A percentile compares a stretch with the other conserved stretches of the same genome.
Evolutionary conservation across 1,140 invertebrate species (phyloP).

Genomic region (Aricia agestis): DNA sequence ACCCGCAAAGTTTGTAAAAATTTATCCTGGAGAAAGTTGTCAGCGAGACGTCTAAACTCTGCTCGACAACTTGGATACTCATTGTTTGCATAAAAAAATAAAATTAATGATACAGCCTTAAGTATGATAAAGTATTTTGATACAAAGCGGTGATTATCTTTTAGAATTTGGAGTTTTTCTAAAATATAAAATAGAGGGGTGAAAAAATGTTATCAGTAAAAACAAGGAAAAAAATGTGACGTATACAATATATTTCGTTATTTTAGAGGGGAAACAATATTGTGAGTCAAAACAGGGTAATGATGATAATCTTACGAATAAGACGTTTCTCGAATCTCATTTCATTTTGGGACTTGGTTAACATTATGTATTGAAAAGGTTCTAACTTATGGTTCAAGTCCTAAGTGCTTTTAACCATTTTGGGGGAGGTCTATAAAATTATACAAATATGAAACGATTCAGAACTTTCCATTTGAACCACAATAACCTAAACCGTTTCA

Average conservation of each 20-base stretch:
- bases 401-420: neutral
- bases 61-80: conserved; percentile 16
- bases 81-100: conserved; percentile 16
- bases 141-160: neutral
- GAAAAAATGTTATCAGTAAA: no score
- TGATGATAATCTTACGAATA: no score
- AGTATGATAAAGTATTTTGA: neutral
- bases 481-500: neutral
- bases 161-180: neutral
- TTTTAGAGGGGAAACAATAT: neutral
- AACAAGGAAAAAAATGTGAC: no score
- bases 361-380: no score
- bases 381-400: no score
- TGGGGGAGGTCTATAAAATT: neutral
- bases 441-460: no score
- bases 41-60: conserved; percentile 21
- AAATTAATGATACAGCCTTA: conserved; percentile 13
- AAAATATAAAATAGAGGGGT: neutral
- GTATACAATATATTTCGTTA: no score
- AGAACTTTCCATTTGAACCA: neutral
- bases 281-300: no score
- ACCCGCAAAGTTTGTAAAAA: conserved; percentile 21
- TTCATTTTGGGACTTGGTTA: no score
- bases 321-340: no score
- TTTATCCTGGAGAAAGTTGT: conserved; percentile 16